Base-by-base conservation (phyloP, 2,888 invertebrate genomes). In the Cactoblastis cactorum region DNA sequence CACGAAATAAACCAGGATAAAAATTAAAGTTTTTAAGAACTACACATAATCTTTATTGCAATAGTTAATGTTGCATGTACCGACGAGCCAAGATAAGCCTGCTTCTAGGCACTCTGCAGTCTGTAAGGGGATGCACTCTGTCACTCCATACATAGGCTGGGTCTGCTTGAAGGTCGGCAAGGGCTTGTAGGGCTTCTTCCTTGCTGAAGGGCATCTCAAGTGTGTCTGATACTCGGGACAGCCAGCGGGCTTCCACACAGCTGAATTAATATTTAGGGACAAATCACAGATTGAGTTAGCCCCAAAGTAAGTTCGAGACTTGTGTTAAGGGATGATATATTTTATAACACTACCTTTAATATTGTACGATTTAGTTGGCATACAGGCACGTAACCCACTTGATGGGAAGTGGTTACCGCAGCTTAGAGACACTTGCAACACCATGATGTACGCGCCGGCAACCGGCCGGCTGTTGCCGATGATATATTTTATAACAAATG, bases 161-260 rank as follows among this genome's bases (percentile, higher is more conserved):
- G 52, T 87, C 88, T 0, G 55, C 50, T 0, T 60, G 59, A 1
- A 88, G 61, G 12, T 73, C 67, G 0, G 4, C 1, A 1, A 85
- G 55, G 0, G 84, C 85, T 0, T 51, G 41, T 0, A 67, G 41
- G 0, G 72, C 64, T 51, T 62, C 60, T 2, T 53, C 17, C 1
- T 34, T 50, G 41, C 65, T 56, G 22, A 85, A 69, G 0, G 84
- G 86, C 0, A 41, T 9, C 53, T 88, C 85, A 0, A 58, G 54
- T 0, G 59, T 52, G 0, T 87, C 88, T 0, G 65, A 63, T 0
- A 88, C 75, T 0, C 84, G 74, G 1, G 83, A 78, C 4, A 87
- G 48, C 87, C 88, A 88, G 17, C 88, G 81, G 1, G 79, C 72
- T 74, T 88, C 88, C 0, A 88, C 69, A 49, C 88, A 88, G 0